Percentiles rank a stretch among this genome's conserved stretches.
Conservation (phyloP, 2,113 vertebrate species). For the Rhipidura dahli region DNA sequence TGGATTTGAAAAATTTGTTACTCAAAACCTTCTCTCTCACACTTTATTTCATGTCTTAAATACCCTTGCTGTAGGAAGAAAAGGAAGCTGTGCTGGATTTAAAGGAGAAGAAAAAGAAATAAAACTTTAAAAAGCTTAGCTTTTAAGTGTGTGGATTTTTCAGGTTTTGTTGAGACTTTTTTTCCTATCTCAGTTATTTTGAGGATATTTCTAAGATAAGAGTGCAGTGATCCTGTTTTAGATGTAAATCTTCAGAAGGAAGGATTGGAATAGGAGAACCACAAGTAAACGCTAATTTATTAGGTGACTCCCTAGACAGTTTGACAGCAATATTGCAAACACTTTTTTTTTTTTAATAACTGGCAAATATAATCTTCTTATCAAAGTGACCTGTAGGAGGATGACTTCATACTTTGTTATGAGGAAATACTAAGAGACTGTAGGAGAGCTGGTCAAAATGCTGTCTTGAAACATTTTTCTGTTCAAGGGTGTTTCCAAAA, state of each 20-base stretch:
- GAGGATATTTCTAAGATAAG: background rate
- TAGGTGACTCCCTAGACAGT: background rate
- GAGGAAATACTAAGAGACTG: background rate
- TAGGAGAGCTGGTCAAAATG: background rate
- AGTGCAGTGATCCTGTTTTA: background rate
- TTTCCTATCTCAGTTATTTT: background rate
- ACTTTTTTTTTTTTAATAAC: background rate
- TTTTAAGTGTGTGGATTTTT: background rate
- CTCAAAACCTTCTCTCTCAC: background rate
- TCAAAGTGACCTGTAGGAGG: background rate
- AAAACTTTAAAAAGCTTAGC: background rate
- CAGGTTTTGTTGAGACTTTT: background rate
- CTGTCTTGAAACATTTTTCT: background rate
- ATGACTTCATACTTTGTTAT: background rate
- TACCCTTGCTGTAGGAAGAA: background rate
- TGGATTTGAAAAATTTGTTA: background rate
- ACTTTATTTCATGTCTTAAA: background rate
- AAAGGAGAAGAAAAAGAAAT: background rate
- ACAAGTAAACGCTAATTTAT: background rate
- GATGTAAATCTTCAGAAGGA: slow-evolving; percentile 1
- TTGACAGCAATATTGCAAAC: background rate
- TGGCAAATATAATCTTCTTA: background rate
- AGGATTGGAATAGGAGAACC: background rate
- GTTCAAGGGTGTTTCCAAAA: background rate
- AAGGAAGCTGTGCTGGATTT: background rate